phyloP scores from a whole-genome alignment of 37 sponge, comb jelly and placozoan genomes.

The Amphimedon queenslandica region DNA sequence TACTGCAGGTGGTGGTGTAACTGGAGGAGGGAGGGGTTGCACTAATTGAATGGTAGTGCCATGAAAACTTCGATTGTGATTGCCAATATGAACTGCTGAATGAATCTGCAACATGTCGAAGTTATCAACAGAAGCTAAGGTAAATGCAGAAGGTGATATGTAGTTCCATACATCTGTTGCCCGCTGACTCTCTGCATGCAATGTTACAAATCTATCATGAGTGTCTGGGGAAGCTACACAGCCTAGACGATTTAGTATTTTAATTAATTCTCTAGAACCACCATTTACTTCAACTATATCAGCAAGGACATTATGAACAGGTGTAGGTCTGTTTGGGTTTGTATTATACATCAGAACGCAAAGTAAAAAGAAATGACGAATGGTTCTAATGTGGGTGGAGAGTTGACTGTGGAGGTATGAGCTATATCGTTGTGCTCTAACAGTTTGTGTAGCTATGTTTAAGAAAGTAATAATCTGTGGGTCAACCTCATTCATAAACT shows the following conservation, averaged over 20 bases:
- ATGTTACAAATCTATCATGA: conserved; percentile 26
- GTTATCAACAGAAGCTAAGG: conserved; percentile 23
- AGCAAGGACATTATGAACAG: neutral
- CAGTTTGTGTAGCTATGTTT: too few relatives aligned
- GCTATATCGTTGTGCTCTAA: too few relatives aligned
- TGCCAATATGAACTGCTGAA: conserved; percentile 15
- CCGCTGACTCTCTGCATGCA: neutral
- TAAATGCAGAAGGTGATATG: neutral
- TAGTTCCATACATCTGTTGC: conserved; percentile 1
- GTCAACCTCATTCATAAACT: too few relatives aligned
- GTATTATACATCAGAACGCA: too few relatives aligned
- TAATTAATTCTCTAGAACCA: conserved; percentile 9
- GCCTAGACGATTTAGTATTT: conserved; percentile 5
- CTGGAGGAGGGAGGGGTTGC: conserved; percentile 8
- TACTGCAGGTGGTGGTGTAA: neutral
- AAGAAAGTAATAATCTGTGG: too few relatives aligned
- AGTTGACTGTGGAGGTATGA: too few relatives aligned
- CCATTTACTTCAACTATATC: too few relatives aligned
- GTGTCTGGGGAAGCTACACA: conserved; percentile 10
- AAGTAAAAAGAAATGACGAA: too few relatives aligned
- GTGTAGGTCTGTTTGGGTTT: neutral
- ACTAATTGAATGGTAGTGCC: conserved; percentile 27
- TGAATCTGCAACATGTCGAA: conserved; percentile 29
- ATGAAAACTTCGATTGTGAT: conserved; percentile 29
- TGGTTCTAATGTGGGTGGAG: too few relatives aligned